Evolutionary conservation across 2,888 invertebrate species (phyloP), one percentile per base, ranked within the genome.

Genomic region (Zygothrica quintamaculata): DNA sequence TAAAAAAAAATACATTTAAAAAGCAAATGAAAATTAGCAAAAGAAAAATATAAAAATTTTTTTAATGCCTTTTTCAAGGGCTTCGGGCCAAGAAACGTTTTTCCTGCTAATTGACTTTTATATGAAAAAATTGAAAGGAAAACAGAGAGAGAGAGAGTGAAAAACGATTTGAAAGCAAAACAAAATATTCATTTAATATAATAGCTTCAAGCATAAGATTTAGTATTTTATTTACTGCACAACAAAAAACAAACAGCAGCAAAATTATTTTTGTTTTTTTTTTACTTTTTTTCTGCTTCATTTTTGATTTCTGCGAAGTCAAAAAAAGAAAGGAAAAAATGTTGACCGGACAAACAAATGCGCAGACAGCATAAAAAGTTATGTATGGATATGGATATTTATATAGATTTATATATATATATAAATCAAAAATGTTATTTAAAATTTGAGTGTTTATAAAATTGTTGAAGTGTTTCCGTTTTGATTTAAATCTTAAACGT

Each of bases 191-290:
- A 65, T 75, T 26, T 53, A 72, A 59, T 47, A n/a, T 46, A 74
- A 78, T 61, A 72, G 68, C 84, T 57, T 40, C 29, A 46, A 46
- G 73, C 47, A 9, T 11, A 31, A 60, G 47, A 40, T 34, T 39
- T 42, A 39, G 50, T 33, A 50, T 31, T 43, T 22, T 22, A 22
- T 22, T 22, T 22, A 22, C 3, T 22, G 5, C 5, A 22, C 2
- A 22, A 22, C 18, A 22, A 22, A 22, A 22, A n/a, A n/a, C n/a
- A n/a, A n/a, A n/a, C n/a, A n/a, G n/a, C 18, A 22, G 18, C 18
- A 22, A 22, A 22, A 22, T 8, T 44, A 5, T 55, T 36, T 16
- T 26, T 43, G 16, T 25, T n/a, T 37, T 16, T 26, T 15, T 46
- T 15, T 46, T 16, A 51, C 26, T 46, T n/a, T n/a, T n/a, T n/a